Evolutionary conservation across 2,797 vertebrate genomes (phyloP).

Genomic region (Graptemys geographica): DNA sequence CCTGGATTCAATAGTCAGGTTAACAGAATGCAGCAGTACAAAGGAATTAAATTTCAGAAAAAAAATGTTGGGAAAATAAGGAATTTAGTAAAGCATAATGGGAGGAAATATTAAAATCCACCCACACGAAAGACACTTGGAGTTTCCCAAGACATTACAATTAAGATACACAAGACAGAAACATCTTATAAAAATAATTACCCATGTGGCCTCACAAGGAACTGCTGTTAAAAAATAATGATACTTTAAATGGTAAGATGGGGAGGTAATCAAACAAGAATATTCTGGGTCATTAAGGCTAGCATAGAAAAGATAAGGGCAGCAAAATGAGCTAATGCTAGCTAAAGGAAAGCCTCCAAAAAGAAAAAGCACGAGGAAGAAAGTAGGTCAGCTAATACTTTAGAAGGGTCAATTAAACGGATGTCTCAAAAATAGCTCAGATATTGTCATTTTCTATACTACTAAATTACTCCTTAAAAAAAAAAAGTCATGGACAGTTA

Average conservation of each 20-base stretch:
- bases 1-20: conserved; percentile 19
- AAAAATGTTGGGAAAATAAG: conserved; percentile 48
- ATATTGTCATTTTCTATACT: not conserved
- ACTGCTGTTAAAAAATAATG: not conserved
- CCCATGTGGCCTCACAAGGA: not conserved
- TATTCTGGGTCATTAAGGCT: not conserved
- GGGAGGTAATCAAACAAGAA: not conserved
- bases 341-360: not conserved
- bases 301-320: not conserved
- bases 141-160: conserved; percentile 12
- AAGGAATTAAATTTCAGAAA: conserved; percentile 55
- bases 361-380: not conserved
- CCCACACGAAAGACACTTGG: not conserved
- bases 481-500: not conserved
- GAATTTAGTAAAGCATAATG: conserved; percentile 28
- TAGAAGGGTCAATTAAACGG: not conserved
- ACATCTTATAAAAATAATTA: not conserved
- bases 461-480: not conserved
- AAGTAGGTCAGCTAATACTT: not conserved
- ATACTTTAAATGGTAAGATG: not conserved
- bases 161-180: not conserved
- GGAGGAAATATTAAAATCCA: conserved; percentile 47
- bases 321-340: not conserved
- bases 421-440: not conserved
- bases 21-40: conserved; percentile 46